Percentiles rank a stretch among this genome's conserved stretches.
Conservation (phyloP, 2,797 vertebrate genomes). For the Syngnathus rostellatus region DNA sequence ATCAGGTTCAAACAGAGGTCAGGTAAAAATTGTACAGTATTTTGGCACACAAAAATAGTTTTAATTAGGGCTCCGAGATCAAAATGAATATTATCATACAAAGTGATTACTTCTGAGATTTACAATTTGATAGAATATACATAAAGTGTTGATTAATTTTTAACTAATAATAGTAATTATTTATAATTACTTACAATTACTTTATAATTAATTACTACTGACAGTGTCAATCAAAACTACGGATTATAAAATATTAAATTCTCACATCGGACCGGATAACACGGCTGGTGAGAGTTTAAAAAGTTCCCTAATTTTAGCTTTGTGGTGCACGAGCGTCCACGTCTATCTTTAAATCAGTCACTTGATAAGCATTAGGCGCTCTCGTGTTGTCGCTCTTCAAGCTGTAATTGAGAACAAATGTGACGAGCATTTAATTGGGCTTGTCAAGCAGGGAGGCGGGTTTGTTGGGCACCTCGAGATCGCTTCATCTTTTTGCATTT, state of each 20-base stretch:
- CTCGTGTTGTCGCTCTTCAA: constrained; percentile 42
- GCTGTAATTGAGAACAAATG: constrained; percentile 64
- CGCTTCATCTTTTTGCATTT: constrained; percentile 47
- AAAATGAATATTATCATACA: background rate
- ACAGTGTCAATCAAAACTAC: background rate
- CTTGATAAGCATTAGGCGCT: constrained; percentile 39
- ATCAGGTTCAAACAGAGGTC: constrained; percentile 2
- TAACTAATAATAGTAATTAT: too few species aligned
- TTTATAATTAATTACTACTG: too few species aligned
- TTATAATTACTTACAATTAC: too few species aligned
- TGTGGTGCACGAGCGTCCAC: constrained; percentile 8
- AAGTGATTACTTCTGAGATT: background rate
- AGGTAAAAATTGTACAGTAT: background rate
- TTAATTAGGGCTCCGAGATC: background rate
- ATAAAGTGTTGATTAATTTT: background rate
- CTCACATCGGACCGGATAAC: background rate
- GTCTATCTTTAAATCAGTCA: constrained; percentile 37
- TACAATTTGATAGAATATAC: background rate
- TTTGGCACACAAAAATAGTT: background rate
- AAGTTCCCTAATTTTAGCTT: constrained; percentile 13
- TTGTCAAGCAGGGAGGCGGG: constrained; percentile 50
- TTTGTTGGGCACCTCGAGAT: constrained; percentile 52
- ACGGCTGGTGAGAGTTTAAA: background rate
- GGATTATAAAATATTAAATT: background rate
- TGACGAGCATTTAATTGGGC: constrained; percentile 55